Evolutionary conservation across 2,888 invertebrate genomes (phyloP).

Genomic region (Andrena marginata): DNA sequence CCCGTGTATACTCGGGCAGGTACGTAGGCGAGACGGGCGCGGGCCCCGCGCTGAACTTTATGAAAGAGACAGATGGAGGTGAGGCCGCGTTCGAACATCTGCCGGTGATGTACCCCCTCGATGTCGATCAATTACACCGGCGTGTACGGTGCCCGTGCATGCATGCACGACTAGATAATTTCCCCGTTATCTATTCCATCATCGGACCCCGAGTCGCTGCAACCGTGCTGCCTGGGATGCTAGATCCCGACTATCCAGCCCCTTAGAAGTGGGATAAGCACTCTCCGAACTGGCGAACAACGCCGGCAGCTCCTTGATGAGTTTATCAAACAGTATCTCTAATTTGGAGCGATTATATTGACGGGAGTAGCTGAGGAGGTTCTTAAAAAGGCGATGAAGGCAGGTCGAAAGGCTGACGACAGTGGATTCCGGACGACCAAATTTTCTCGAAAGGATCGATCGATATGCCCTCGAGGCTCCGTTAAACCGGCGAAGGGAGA

Average conservation of each 20-base stretch:
- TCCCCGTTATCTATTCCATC: conserved; percentile 52
- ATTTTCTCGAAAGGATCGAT: not conserved
- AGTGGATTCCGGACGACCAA: not conserved
- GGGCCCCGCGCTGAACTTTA: conserved; percentile 63
- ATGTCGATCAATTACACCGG: conserved; percentile 78
- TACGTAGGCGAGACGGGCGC: conserved; percentile 45
- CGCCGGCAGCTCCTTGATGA: conserved; percentile 4
- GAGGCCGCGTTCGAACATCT: conserved; percentile 80
- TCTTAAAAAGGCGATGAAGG: not conserved
- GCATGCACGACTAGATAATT: conserved; percentile 50
- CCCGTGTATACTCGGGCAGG: conserved; percentile 51
- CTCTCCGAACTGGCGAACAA: not conserved
- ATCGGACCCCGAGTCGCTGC: conserved; percentile 31
- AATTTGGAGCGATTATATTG: not conserved
- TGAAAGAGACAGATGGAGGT: conserved; percentile 80
- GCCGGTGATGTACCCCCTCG: conserved; percentile 79
- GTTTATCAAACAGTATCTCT: not conserved
- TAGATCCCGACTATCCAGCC: conserved; percentile 8
- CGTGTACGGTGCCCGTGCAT: conserved; percentile 49
- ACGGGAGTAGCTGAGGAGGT: not conserved
- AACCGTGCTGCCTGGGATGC: conserved; percentile 32
- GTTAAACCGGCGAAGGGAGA: conserved; percentile 11
- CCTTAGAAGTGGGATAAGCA: conserved; percentile 3
- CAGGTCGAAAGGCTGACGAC: not conserved
- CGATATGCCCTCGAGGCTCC: not conserved